These are phyloP conservation scores for Betta splendens DNA, from an alignment of 2,797 vertebrate species.

Conservation along the genomic window DNA sequence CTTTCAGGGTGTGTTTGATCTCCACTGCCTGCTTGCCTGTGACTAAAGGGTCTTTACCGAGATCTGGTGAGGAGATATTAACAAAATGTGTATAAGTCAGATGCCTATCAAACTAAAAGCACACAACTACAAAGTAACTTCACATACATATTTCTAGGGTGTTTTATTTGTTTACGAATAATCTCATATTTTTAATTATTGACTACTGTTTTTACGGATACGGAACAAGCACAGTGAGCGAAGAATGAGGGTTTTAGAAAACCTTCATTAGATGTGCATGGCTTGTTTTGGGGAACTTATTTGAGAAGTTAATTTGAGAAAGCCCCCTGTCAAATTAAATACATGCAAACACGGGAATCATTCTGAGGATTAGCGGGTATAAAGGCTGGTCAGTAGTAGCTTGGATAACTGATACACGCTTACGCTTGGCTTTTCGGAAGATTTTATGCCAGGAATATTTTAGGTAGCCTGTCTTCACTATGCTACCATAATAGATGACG, in stretches of 20 bases:
- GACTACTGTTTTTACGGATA: no score
- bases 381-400: not conserved
- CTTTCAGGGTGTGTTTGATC: constrained; percentile 89
- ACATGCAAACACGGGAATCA: constrained; percentile 9
- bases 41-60: constrained; percentile 85
- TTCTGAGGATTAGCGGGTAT: not conserved
- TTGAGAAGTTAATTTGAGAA: constrained; percentile 1
- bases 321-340: not conserved
- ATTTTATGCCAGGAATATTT: constrained; percentile 37
- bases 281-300: constrained; percentile 50
- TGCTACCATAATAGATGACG: constrained; percentile 8
- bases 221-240: constrained; percentile 20
- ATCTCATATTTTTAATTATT: no score
- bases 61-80: constrained; percentile 72
- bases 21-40: constrained; percentile 89
- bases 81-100: constrained; percentile 9
- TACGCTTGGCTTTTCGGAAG: constrained; percentile 5
- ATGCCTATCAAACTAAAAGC: not conserved
- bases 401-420: constrained; percentile 8
- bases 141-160: not conserved
- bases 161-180: no score
- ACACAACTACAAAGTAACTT: constrained; percentile 4
- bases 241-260: constrained; percentile 1
- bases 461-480: constrained; percentile 34
- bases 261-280: constrained; percentile 20